Conservation (phyloP, 2,113 vertebrate species). For the Pseudorectes ferrugineus region DNA sequence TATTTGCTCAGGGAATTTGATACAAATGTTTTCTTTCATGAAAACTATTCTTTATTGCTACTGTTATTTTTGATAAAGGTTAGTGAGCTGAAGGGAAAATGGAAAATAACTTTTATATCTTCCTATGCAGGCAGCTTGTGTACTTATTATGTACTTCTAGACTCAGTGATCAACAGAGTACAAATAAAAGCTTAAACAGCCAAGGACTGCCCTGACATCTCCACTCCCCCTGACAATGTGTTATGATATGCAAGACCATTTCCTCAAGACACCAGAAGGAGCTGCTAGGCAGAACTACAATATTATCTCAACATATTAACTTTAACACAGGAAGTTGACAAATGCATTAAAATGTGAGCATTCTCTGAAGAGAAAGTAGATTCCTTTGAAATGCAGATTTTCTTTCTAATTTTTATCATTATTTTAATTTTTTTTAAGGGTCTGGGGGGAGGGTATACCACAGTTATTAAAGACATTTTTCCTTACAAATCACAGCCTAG, state of each 20-base stretch:
- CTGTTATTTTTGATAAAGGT: neutral
- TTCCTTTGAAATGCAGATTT: neutral
- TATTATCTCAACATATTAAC: neutral
- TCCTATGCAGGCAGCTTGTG: neutral
- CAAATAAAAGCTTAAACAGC: neutral
- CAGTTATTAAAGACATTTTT: neutral
- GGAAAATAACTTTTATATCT: neutral
- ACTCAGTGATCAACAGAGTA: neutral
- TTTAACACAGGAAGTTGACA: neutral
- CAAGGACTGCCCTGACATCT: neutral
- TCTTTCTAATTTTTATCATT: neutral
- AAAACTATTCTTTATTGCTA: neutral
- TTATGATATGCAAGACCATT: neutral
- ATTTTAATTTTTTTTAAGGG: neutral
- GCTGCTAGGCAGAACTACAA: neutral
- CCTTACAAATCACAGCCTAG: neutral
- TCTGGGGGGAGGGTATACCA: accelerated
- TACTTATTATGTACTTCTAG: neutral
- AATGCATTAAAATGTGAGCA: neutral
- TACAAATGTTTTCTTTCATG: neutral
- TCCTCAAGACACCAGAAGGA: neutral
- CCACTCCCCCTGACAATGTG: neutral
- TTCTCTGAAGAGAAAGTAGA: neutral
- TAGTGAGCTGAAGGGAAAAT: neutral
- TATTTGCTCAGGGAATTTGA: neutral